A percentile compares a stretch with the other conserved stretches of the same genome.
Conservation (phyloP, 2,113 vertebrate genomes). For the Cyprinodon variegatus region DNA sequence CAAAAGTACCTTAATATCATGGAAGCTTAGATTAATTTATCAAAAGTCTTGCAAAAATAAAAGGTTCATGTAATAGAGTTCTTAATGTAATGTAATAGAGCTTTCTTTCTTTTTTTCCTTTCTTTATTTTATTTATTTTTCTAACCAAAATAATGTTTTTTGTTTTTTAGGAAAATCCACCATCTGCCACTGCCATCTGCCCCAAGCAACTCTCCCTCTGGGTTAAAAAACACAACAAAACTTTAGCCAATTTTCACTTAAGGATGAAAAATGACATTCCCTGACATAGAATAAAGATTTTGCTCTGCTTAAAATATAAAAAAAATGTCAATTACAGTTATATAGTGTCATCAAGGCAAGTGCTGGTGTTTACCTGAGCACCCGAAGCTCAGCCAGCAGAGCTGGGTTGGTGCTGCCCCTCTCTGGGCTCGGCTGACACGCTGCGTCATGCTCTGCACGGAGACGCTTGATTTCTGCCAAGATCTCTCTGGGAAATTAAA, state of each 20-base stretch:
- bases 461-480: conserved; percentile 94
- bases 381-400: conserved; percentile 89
- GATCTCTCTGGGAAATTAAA: conserved; percentile 85
- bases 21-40: no score
- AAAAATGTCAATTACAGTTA: not conserved
- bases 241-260: conserved; percentile 39
- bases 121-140: conserved; percentile 13
- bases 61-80: no score
- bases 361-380: conserved; percentile 83
- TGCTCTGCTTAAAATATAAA: not conserved
- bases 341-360: no score
- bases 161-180: conserved; percentile 37
- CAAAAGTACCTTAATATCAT: no score
- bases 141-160: conserved; percentile 42
- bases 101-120: not conserved
- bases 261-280: not conserved
- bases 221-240: conserved; percentile 36
- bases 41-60: no score
- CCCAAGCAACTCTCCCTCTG: conserved; percentile 44
- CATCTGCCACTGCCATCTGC: conserved; percentile 70
- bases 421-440: conserved; percentile 89
- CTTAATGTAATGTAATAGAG: no score
- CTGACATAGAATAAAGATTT: not conserved
- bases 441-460: conserved; percentile 89
- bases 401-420: conserved; percentile 93